Evolutionary conservation across 2,888 invertebrate species (phyloP).

Genomic region (Idaea biselata): DNA sequence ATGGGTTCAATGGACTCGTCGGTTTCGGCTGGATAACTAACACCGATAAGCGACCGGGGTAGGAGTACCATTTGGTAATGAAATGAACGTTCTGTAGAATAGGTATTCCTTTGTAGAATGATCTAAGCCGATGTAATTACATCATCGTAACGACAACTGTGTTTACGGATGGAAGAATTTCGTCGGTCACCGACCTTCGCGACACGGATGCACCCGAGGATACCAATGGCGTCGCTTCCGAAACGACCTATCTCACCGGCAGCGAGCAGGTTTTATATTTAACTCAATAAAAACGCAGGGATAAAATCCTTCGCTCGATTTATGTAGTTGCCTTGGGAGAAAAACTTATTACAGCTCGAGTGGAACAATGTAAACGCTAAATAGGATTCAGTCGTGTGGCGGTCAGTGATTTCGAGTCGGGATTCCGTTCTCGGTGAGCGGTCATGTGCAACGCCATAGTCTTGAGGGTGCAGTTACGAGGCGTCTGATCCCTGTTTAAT

Average conservation of each 20-base stretch:
- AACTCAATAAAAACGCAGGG: constrained; percentile 50
- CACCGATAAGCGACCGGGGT: constrained; percentile 29
- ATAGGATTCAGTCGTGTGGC: constrained; percentile 61
- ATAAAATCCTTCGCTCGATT: constrained; percentile 39
- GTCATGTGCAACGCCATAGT: constrained; percentile 52
- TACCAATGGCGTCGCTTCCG: constrained; percentile 31
- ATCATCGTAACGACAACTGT: constrained; percentile 25
- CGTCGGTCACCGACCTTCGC: constrained; percentile 73
- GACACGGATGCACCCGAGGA: constrained; percentile 55
- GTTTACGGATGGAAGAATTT: constrained; percentile 66
- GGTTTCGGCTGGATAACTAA: constrained; percentile 45
- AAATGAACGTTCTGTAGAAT: constrained; percentile 4
- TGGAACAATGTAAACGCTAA: constrained; percentile 55
- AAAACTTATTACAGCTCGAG: constrained; percentile 51
- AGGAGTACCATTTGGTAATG: constrained; percentile 18
- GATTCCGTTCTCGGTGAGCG: constrained; percentile 58
- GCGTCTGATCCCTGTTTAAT: constrained; percentile 64
- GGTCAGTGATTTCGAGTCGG: constrained; percentile 56
- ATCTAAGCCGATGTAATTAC: constrained; percentile 16
- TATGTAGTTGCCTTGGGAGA: constrained; percentile 47
- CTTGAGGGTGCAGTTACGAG: constrained; percentile 49
- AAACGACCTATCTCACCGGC: constrained; percentile 46
- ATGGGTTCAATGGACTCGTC: constrained; percentile 47
- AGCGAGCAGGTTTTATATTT: constrained; percentile 51
- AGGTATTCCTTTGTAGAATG: constrained; percentile 14